phyloP scores from a whole-genome alignment of 2,797 vertebrate genomes.

The Huso huso region DNA sequence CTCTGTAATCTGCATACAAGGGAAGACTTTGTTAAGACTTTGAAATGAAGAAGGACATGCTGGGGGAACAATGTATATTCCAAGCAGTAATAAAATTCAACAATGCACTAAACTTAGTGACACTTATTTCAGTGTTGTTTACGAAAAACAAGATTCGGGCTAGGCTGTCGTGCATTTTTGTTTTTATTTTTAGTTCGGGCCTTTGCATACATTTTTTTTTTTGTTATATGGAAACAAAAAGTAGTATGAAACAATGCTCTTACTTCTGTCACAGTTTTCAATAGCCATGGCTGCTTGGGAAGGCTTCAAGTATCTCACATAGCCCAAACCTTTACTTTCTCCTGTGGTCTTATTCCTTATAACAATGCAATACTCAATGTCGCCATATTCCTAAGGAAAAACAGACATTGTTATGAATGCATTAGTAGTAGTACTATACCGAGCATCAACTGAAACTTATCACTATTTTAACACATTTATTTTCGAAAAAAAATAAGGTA shows the following conservation, averaged over 20 bases:
- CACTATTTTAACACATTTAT: too few relatives aligned
- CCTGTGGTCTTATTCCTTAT: slow-evolving; percentile 88
- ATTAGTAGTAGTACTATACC: too few relatives aligned
- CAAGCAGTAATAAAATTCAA: neutral
- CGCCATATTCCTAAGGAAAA: slow-evolving; percentile 70
- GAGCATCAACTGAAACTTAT: too few relatives aligned
- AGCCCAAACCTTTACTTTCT: slow-evolving; percentile 91
- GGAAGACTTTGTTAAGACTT: neutral
- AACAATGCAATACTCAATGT: slow-evolving; percentile 89
- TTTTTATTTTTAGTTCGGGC: too few relatives aligned
- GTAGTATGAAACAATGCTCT: slow-evolving; percentile 30
- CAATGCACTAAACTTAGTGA: too few relatives aligned
- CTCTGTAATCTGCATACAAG: slow-evolving; percentile 72
- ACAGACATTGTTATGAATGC: too few relatives aligned
- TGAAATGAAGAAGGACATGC: neutral
- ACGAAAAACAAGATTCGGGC: too few relatives aligned
- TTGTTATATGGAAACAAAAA: too few relatives aligned
- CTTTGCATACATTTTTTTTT: too few relatives aligned
- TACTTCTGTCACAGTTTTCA: slow-evolving; percentile 94
- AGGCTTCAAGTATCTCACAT: slow-evolving; percentile 85
- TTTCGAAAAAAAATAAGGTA: too few relatives aligned
- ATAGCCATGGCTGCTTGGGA: slow-evolving; percentile 89
- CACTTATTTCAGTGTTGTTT: too few relatives aligned
- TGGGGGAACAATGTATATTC: neutral
- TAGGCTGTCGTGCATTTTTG: too few relatives aligned